Evolutionary conservation across 2,113 vertebrate species (phyloP), one percentile per base, ranked within the genome.

Genomic region (Phylloscopus whistleri): DNA sequence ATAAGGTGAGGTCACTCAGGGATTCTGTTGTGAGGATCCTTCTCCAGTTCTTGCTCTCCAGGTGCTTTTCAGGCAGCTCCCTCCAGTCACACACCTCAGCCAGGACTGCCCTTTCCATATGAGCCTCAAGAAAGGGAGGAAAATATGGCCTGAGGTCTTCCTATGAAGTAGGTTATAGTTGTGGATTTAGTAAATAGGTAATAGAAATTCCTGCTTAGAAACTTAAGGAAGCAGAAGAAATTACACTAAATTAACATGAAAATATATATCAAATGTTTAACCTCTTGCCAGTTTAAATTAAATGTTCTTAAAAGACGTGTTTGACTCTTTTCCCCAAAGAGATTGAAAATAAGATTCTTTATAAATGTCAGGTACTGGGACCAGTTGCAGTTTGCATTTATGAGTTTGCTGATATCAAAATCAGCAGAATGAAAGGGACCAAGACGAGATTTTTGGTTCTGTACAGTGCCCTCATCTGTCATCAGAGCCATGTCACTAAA

Each of bases 271-370:
- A 85, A 91, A 89, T 81, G 27, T 89, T 89, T 84, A 75, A 68
- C 66, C 55, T 84, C 91, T 70, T 85, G 33, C 48, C 49, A 95
- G 73, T 63, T 94, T 92, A 79, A 93, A 94, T 75, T 94, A 67
- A 87, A 92, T 93, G 58, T 52, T 96, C 91, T 93, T 55, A 96
- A 95, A 94, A 87, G 74, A 79, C 17, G 41, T 56, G 60, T 91
- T 84, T 52, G 82, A 59, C 60, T 33, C 52, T 91, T 94, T 90
- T 60, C 41, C 7, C 2, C 15, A 69, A 56, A 44, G 59, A 62
- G 67, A 51, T 4, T 66, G n/a, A 77, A 94, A 95, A 87, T 83
- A 62, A 92, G 64, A 35, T 67, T 94, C 53, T 87, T 93, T 87
- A 72, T 94, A 93, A 95, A 85, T 79, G 68, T 89, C 68, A 93